Base-by-base conservation (phyloP, 1,140 invertebrate species). In the Ips nitidus region DNA sequence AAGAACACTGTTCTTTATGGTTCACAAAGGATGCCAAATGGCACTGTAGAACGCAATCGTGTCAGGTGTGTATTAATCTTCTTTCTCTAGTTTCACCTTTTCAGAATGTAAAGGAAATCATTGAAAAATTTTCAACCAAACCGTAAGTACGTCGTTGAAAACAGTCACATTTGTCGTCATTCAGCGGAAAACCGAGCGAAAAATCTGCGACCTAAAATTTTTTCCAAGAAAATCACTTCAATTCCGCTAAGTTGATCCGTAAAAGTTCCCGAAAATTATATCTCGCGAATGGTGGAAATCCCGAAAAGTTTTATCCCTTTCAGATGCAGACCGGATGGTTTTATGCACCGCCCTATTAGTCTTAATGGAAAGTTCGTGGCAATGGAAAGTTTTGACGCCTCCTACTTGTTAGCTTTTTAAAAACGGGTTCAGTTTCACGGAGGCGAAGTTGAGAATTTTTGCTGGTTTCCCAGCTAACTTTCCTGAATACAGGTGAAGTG, bases 281-380 rank as follows among this genome's bases (percentile, higher is more conserved):
- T 50, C 45, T 8, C 45, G 45, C 6, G 22, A 22, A 22, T 22
- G 22, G 22, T 22, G 45, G 45, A 50, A 50, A 50, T 6, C 7
- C 22, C 45, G 8, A 37, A 53, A 53, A 53, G 37, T 52, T 52
- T 42, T 41, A 53, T 45, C 50, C 39, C 40, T 64, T 41, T 42
- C 52, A 42, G 43, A 64, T 64, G 62, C 62, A 52, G 52, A 53
- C 47, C 50, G 47, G 62, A 53, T 53, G 47, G 50, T 64, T 53
- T 64, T 53, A 64, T 64, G 39, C 52, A 42, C 62, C 62, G n/a
- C 50, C 62, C 62, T 64, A 64, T 64, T 64, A 64, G 62, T 64
- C 52, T 64, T 53, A 64, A 64, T 53, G 62, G 62, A 53, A 64
- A 64, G 62, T 64, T 42, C 47, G 59, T 41, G 57, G 60, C 45